Base-by-base conservation (phyloP, 2,888 invertebrate species). In the Cheilosia grossa region DNA sequence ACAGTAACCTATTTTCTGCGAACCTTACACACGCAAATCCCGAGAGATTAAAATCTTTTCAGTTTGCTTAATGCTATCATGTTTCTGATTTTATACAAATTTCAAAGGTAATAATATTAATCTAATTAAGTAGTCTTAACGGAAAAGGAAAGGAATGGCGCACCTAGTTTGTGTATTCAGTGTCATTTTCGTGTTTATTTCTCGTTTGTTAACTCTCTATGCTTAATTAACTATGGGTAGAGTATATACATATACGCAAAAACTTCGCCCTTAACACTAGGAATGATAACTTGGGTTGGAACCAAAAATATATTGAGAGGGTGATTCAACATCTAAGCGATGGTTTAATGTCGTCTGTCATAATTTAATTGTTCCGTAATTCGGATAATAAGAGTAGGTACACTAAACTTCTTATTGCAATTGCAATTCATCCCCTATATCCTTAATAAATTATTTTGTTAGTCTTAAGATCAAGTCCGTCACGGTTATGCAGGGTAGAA, bases 1-100 rank as follows among this genome's bases (percentile, higher is more conserved):
- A 82, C 77, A 64, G 58, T 37, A 17, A 15, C 1, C 7, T 66
- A 56, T 74, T 40, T 70, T 1, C 64, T 63, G 78, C 13, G 19
- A 58, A 33, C 42, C 49, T 51, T 53, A 51, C 75, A 82, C 75
- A 82, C 75, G 81, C 75, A 82, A 82, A 75, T 51, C 75, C 59
- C 44, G 24, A 47, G 58, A 58, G 75, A 70, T 70, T 30, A n/a
- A 70, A 82, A 75, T 70, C 75, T 82, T 59, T 82, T 64, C 53
- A 64, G 49, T 53, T 37, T 58, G 30, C 53, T 56, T 56, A 75
- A 47, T 64, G 69, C 67, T 59, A 69, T 59, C 75, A 72, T 72
- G 58, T 24, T 54, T 54, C 73, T 53, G 79, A 79, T 82, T 82
- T 77, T 42, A 33, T 59, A 58, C 42, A 72, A 79, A 58, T 66